Percentiles rank a stretch among this genome's conserved stretches.
Evolutionary conservation across 1,140 invertebrate species (phyloP).

Genomic region (Ruditapes philippinarum): DNA sequence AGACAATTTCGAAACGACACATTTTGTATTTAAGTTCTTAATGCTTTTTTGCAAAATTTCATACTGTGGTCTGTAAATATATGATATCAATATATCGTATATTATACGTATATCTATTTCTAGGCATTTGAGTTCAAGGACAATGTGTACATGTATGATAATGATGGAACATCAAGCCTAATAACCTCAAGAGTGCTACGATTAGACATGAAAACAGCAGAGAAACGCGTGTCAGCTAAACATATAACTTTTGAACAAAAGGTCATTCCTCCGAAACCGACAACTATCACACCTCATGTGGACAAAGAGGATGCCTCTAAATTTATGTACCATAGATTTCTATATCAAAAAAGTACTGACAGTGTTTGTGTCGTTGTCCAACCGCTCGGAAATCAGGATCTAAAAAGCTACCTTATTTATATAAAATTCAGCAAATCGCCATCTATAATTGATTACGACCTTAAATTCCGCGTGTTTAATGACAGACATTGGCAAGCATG

Average conservation of each 20-base stretch:
- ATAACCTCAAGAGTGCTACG: conserved; percentile 26
- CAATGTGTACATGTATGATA: conserved; percentile 54
- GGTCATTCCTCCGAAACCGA: background rate
- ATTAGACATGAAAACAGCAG: background rate
- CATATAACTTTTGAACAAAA: conserved; percentile 35
- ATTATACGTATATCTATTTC: background rate
- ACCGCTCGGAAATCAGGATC: background rate
- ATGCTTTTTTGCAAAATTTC: no score
- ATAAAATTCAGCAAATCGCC: background rate
- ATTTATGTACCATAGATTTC: conserved; percentile 38
- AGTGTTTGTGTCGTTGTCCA: conserved; percentile 19
- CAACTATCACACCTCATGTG: background rate
- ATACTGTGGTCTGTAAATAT: no score
- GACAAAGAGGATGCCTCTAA: conserved; percentile 27
- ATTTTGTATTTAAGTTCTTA: no score
- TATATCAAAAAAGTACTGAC: conserved; percentile 21
- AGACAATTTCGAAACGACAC: no score
- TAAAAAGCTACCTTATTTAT: background rate
- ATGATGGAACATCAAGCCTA: conserved; percentile 33
- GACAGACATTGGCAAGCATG: background rate
- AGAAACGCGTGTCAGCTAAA: background rate
- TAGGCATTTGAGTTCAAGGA: conserved; percentile 46
- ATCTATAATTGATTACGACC: conserved; percentile 20
- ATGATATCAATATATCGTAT: no score
- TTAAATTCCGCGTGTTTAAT: background rate